Percentiles rank a stretch among this genome's conserved stretches.
phyloP scores from a whole-genome alignment of 2,113 vertebrate species.

The Polypterus senegalus region DNA sequence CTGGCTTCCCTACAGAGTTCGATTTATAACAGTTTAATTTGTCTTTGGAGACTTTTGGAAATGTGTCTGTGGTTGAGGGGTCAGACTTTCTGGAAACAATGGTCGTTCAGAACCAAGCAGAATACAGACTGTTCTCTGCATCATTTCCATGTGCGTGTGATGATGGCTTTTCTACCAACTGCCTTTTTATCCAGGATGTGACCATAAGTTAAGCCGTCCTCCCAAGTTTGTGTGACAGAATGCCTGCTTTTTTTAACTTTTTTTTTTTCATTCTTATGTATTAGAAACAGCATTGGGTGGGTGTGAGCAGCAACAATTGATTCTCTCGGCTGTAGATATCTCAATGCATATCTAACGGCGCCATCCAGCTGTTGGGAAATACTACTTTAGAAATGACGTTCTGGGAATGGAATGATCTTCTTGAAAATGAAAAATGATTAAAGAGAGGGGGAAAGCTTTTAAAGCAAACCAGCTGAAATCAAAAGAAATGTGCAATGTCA shows the following conservation, averaged over 20 bases:
- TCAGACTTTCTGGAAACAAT: constrained; percentile 37
- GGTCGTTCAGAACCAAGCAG: constrained; percentile 18
- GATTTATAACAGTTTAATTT: too few species aligned
- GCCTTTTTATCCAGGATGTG: constrained; percentile 33
- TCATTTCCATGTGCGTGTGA: constrained; percentile 19
- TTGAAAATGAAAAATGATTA: too few species aligned
- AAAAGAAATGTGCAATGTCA: constrained; percentile 19
- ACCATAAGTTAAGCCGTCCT: constrained; percentile 38
- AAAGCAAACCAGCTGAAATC: constrained; percentile 17
- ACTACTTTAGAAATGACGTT: neutral
- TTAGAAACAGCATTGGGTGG: constrained; percentile 41
- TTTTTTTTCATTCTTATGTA: constrained; percentile 22
- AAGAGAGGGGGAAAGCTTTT: constrained; percentile 11
- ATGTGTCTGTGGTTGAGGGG: constrained; percentile 22
- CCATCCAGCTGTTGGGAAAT: neutral
- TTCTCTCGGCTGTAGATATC: neutral
- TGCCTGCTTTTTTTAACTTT: constrained; percentile 5
- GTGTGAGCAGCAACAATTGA: constrained; percentile 7
- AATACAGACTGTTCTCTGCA: constrained; percentile 32
- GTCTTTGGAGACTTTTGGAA: too few species aligned
- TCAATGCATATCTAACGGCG: neutral
- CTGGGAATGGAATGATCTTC: constrained; percentile 8
- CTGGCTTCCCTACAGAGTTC: too few species aligned
- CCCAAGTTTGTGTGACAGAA: constrained; percentile 34
- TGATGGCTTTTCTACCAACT: too few species aligned